These are phyloP conservation scores for Chrysochloris asiatica DNA, from an alignment of 2,113 vertebrate genomes.

Conservation along the genomic window DNA sequence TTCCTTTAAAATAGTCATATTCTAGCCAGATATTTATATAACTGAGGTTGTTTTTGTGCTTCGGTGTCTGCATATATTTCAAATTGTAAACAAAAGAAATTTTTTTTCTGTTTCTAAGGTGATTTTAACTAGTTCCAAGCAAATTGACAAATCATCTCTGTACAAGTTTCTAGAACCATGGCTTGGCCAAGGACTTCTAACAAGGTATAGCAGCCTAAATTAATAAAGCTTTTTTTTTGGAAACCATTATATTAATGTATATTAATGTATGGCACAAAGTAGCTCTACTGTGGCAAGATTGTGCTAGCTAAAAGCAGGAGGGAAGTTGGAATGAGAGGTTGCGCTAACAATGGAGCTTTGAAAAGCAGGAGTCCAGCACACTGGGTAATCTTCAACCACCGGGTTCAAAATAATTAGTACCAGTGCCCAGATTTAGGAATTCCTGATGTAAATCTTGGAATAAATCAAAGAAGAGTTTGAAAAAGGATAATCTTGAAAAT, in stretches of 20 bases:
- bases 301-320: background rate
- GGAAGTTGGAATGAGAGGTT: background rate
- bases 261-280: background rate
- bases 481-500: background rate
- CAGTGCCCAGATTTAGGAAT: background rate
- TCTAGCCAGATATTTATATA: background rate
- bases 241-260: background rate
- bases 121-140: slow-evolving; percentile 88
- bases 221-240: background rate
- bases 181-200: slow-evolving; percentile 96
- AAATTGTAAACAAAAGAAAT: too few relatives aligned
- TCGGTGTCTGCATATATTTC: background rate
- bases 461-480: background rate
- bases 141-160: slow-evolving; percentile 90
- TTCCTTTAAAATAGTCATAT: background rate
- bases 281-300: background rate
- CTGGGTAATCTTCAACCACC: background rate
- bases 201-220: slow-evolving; percentile 85
- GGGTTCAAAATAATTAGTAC: background rate
- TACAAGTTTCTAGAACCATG: slow-evolving; percentile 95
- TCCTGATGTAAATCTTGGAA: background rate
- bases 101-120: slow-evolving; percentile 80
- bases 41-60: background rate
- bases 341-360: background rate
- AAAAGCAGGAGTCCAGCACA: background rate